Evolutionary conservation across 2,113 vertebrate genomes (phyloP), one percentile per base, ranked within the genome.

Genomic region (Tiliqua scincoides): DNA sequence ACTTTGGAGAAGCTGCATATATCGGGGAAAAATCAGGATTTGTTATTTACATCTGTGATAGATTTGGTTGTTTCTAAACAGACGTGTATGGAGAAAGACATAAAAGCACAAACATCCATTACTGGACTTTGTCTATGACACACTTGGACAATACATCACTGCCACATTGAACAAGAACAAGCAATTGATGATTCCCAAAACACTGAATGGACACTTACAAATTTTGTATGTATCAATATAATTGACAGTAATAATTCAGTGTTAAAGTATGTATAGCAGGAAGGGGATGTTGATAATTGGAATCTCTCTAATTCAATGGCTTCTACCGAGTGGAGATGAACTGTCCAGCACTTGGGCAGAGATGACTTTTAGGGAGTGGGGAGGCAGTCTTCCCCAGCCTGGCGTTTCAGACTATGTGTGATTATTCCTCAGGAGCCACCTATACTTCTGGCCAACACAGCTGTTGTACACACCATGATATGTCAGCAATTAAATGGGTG

Each of bases 21-120:
- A 97, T 97, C 97, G 95, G 97, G 80, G 96, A 98, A 96, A 99
- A 98, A 99, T 96, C 96, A 99, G 97, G 96, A 96, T 96, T 98
- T 97, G 97, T 98, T 99, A 97, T 97, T 95, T 96, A 93, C 95
- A 97, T 95, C 95, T 96, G 93, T 86, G 95, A 93, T 92, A 94
- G 85, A 93, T 92, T 92, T 80, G 6, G 62, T 72, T 81, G 59
- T 65, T 81, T 95, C 95, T 96, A 89, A 95, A 94, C 96, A 97
- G 89, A 94, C 96, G 92, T 95, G 94, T 92, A 93, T 92, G 95
- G 96, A 98, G 96, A 98, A 95, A 98, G 93, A 99, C 97, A 97
- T 54, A 94, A 96, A 48, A 95, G 94, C 95, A 98, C 95, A 96
- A 81, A 97, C 95, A 97, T 93, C 96, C 96, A 94, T 85, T 92